phyloP scores from a whole-genome alignment of 1,140 invertebrate species.

The Drosophila tristis region DNA sequence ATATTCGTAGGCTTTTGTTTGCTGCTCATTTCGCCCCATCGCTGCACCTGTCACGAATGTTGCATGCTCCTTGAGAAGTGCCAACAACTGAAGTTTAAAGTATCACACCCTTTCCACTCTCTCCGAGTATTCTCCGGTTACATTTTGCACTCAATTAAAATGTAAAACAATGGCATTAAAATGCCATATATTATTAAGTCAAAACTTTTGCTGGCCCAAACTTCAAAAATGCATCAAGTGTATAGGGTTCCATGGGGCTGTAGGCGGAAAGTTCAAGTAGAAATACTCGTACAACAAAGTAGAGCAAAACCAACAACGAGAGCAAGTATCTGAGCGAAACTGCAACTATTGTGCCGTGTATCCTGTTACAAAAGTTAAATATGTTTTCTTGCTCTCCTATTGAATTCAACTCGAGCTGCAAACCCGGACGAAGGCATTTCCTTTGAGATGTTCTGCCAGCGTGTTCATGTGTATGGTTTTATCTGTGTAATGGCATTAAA shows the following conservation, averaged over 20 bases:
- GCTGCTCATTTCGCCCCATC: no score
- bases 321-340: constrained; percentile 11
- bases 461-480: constrained; percentile 1
- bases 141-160: constrained; percentile 42
- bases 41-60: no score
- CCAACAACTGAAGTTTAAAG: no score
- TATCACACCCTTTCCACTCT: no score
- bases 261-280: constrained; percentile 22
- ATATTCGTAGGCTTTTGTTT: no score
- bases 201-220: constrained; percentile 25
- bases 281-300: constrained; percentile 4
- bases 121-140: neutral
- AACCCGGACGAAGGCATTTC: constrained; percentile 40
- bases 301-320: constrained; percentile 2
- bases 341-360: constrained; percentile 29
- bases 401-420: constrained; percentile 27
- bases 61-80: no score
- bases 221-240: constrained; percentile 41
- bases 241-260: neutral
- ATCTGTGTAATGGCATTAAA: constrained; percentile 40
- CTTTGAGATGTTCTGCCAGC: constrained; percentile 39
- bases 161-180: constrained; percentile 37
- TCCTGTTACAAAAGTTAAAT: constrained; percentile 53
- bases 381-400: constrained; percentile 25
- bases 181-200: constrained; percentile 15